Evolutionary conservation across 1,140 invertebrate species (phyloP).

Genomic region (Nymphalis io): DNA sequence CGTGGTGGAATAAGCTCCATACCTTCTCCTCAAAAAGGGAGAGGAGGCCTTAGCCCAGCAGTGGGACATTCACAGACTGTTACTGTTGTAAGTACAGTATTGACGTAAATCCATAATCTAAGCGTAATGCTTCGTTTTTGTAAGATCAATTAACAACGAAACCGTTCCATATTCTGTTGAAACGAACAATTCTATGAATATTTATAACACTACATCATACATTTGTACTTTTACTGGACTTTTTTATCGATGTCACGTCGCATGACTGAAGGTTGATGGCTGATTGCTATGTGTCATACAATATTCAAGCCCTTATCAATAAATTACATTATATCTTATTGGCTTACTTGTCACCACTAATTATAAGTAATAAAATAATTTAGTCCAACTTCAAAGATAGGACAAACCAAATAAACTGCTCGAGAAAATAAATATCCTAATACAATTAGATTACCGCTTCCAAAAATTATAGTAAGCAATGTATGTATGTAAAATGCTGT

Average conservation of each 20-base stretch:
- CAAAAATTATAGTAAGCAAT: too few species aligned
- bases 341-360: neutral
- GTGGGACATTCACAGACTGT: too few species aligned
- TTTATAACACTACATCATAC: neutral
- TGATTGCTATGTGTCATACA: constrained; percentile 8
- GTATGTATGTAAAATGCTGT: too few species aligned
- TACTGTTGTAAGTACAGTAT: too few species aligned
- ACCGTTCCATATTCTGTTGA: neutral
- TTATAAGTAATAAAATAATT: neutral
- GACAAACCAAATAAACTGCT: too few species aligned
- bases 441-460: too few species aligned
- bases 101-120: too few species aligned
- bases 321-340: neutral
- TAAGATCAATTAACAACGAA: neutral
- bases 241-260: constrained; percentile 4
- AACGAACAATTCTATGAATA: neutral
- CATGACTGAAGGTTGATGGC: constrained; percentile 11
- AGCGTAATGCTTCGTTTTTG: neutral
- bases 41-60: too few species aligned
- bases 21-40: too few species aligned
- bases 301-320: neutral
- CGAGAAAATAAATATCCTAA: too few species aligned
- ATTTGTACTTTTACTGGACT: neutral
- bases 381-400: too few species aligned
- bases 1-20: too few species aligned